Evolutionary conservation across 2,888 invertebrate species (phyloP).

Genomic region (Pachliopta kotzebuea): DNA sequence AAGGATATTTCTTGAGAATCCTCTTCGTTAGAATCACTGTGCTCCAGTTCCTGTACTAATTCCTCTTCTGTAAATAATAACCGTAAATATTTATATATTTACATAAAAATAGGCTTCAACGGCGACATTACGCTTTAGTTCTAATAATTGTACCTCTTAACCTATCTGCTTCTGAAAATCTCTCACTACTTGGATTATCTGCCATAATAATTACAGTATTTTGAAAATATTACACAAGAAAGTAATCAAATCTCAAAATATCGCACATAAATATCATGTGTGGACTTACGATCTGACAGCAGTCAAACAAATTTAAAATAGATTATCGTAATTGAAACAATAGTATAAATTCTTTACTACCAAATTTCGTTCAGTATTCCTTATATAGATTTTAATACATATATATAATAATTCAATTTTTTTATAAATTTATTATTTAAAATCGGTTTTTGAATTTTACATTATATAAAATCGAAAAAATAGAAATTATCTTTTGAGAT

Average conservation of each 20-base stretch:
- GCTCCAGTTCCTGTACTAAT: constrained; percentile 68
- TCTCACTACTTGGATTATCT: constrained; percentile 58
- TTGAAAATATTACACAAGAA: background rate
- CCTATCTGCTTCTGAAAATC: constrained; percentile 64
- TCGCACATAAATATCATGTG: background rate
- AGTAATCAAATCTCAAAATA: background rate
- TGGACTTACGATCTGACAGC: background rate
- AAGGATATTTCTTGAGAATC: constrained; percentile 73
- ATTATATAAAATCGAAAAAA: no score
- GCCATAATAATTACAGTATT: constrained; percentile 46
- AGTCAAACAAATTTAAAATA: background rate
- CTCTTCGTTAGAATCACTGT: constrained; percentile 75
- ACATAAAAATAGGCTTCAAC: background rate
- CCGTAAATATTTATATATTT: background rate
- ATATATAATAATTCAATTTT: no score
- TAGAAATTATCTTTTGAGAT: no score
- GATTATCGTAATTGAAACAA: background rate
- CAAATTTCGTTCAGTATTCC: no score
- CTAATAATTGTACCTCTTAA: constrained; percentile 52
- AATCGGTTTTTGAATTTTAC: no score
- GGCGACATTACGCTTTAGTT: background rate
- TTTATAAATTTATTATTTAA: no score
- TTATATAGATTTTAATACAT: no score
- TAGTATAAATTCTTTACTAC: background rate
- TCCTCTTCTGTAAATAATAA: constrained; percentile 58